Conservation (phyloP, 1,140 invertebrate species). For the Sipha flava region DNA sequence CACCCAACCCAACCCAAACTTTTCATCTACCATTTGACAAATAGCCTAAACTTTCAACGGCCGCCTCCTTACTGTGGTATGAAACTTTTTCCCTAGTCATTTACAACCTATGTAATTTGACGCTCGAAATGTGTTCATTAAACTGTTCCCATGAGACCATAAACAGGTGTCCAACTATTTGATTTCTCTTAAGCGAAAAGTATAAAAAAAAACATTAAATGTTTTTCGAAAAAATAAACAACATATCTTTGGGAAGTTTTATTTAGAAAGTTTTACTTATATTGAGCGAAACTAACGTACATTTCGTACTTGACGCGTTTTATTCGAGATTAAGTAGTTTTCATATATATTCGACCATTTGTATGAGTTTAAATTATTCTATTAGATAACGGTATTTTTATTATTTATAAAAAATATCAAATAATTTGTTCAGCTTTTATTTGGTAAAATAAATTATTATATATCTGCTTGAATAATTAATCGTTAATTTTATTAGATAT, state of each 20-base stretch:
- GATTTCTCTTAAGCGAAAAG: not conserved
- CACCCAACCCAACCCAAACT: too few relatives aligned
- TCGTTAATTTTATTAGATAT: too few relatives aligned
- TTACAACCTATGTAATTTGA: conserved; percentile 26
- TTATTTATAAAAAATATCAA: too few relatives aligned
- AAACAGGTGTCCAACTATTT: conserved; percentile 16
- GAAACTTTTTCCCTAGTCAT: not conserved
- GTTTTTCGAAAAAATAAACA: not conserved
- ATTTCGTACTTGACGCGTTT: not conserved
- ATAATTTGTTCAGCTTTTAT: too few relatives aligned
- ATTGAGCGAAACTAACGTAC: not conserved
- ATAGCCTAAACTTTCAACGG: conserved; percentile 12
- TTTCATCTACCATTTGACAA: not conserved
- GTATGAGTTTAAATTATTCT: too few relatives aligned
- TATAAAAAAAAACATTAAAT: not conserved
- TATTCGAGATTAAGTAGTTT: not conserved
- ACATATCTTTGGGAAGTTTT: not conserved
- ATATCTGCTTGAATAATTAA: too few relatives aligned
- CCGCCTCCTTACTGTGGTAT: not conserved
- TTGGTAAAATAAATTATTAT: too few relatives aligned
- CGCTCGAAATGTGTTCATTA: conserved; percentile 19
- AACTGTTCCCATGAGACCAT: not conserved
- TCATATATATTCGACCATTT: too few relatives aligned
- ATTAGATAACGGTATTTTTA: too few relatives aligned
- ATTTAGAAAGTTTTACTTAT: not conserved